Base-by-base conservation (phyloP, 1,140 invertebrate genomes). In the Drosophila teissieri region DNA sequence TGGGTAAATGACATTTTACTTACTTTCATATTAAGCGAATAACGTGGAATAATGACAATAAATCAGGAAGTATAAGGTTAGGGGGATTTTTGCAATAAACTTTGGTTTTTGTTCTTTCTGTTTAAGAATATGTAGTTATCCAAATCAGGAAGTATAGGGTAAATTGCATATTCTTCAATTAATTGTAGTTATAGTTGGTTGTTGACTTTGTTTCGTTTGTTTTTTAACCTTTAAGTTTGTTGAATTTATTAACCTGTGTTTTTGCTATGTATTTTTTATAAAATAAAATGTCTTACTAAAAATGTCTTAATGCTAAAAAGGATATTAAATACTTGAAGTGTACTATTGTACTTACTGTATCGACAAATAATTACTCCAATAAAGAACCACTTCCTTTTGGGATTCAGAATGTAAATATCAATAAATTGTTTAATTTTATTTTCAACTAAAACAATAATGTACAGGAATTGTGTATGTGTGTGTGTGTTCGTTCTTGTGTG, bases 371-470 rank as follows among this genome's bases (percentile, higher is more conserved):
- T 2, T 48, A 11, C 22, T 14, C 44, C 11, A 69, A 70, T 17
- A 70, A 69, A 63, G 8, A 70, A 46, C 1, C 0, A 15, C 7
- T 48, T 36, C n/a, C 4, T 36, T 48, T 81, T 72, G 78, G 82
- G 65, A 78, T 86, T 86, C 74, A 68, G 75, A 86, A 86, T 79
- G 83, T 88, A 86, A 88, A 86, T 86, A 81, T 52, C 69, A 60
- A 74, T 85, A 81, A 62, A 62, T 67, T 80, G 65, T 81, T 82
- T 78, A 78, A 74, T 86, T 60, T 72, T 82, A 88, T 82, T 70
- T 78, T 81, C 64, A 86, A 81, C 73, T 82, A 86, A 86, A 86
- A 81, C 60, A 81, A 75, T 61, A 81, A 82, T 81, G 74, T 81
- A 86, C 74, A 86, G 73, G 68, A 70, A 58, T 65, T 80, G 67